Evolutionary conservation across 2,888 invertebrate species (phyloP), one percentile per base, ranked within the genome.

Genomic region (Aleiodes alternator): DNA sequence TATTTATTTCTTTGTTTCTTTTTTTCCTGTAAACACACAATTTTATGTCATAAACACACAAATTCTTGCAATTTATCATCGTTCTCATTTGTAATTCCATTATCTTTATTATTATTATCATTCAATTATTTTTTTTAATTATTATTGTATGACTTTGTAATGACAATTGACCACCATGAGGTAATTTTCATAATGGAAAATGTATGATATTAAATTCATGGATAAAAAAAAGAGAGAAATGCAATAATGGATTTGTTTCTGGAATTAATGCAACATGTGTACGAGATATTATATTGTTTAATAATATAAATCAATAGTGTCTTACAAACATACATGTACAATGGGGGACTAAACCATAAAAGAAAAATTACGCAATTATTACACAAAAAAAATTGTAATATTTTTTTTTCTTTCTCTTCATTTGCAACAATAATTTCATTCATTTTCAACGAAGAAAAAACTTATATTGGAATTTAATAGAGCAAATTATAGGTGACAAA

Each of bases 281-380:
- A 80, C 80, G 82, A 82, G 79, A 79, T 80, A 75, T 82, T 80
- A 80, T 82, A 82, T 81, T 80, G 81, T 83, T 84, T 80, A 81
- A 84, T 86, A 80, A 85, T 84, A 85, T 82, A 85, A 85, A 87
- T 86, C 83, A 85, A 83, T 83, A 80, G 80, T 82, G 80, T 83
- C 80, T 86, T 84, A 84, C 83, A 86, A 84, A 85, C 84, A 79
- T 84, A 85, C 83, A 84, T 86, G 78, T 83, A 84, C 82, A 84
- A 81, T 79, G 79, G 83, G 83, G 23, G 50, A 76, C 79, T 83
- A 82, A 85, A 86, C 73, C 76, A 83, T 87, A 84, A 78, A 85
- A 84, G 86, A 85, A 81, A 82, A 87, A 76, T 78, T 43, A 75
- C 75, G 61, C 48, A 75, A 56, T 70, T 56, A 34, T 43, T 43